A percentile compares a stretch with the other conserved stretches of the same genome.
phyloP scores from a whole-genome alignment of 2,888 invertebrate genomes.

The Timema cristinae region DNA sequence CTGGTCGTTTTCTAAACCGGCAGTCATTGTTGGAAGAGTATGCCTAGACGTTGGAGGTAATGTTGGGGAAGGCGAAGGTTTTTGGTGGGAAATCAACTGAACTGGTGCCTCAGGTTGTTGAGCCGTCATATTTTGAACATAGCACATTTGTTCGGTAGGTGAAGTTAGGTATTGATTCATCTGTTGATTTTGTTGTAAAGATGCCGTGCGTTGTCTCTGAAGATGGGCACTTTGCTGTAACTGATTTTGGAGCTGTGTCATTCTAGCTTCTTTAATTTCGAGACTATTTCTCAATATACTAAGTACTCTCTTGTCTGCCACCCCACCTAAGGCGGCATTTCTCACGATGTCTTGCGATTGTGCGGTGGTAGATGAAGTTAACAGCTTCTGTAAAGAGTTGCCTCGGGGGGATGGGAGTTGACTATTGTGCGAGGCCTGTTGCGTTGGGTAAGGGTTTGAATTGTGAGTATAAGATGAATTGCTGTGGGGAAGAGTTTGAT shows the following conservation, averaged over 20 bases:
- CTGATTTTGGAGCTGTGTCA: slow-evolving; percentile 47
- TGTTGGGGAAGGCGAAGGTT: slow-evolving; percentile 15
- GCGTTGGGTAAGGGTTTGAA: background rate
- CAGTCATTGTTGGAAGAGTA: slow-evolving; percentile 18
- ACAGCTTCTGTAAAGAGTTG: slow-evolving; percentile 17
- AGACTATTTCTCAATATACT: slow-evolving; percentile 67
- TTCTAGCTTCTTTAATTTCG: slow-evolving; percentile 56
- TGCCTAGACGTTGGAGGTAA: slow-evolving; percentile 23
- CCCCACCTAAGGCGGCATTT: slow-evolving; percentile 16
- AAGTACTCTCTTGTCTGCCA: slow-evolving; percentile 67
- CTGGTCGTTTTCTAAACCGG: slow-evolving; percentile 19
- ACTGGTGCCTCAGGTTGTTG: slow-evolving; percentile 20
- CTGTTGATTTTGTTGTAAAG: slow-evolving; percentile 39
- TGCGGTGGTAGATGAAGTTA: slow-evolving; percentile 36
- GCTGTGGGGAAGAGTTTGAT: too few relatives aligned
- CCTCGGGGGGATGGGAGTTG: slow-evolving; percentile 6
- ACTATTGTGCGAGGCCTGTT: background rate
- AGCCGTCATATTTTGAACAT: slow-evolving; percentile 41
- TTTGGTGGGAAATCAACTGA: slow-evolving; percentile 13
- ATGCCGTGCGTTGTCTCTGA: slow-evolving; percentile 43
- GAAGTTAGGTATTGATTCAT: background rate
- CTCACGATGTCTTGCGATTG: slow-evolving; percentile 8
- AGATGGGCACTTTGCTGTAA: slow-evolving; percentile 46
- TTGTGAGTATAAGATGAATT: too few relatives aligned
- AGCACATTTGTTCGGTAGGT: slow-evolving; percentile 37